phyloP scores from a whole-genome alignment of 1,140 invertebrate species.

The Philopotamus ludificatus region DNA sequence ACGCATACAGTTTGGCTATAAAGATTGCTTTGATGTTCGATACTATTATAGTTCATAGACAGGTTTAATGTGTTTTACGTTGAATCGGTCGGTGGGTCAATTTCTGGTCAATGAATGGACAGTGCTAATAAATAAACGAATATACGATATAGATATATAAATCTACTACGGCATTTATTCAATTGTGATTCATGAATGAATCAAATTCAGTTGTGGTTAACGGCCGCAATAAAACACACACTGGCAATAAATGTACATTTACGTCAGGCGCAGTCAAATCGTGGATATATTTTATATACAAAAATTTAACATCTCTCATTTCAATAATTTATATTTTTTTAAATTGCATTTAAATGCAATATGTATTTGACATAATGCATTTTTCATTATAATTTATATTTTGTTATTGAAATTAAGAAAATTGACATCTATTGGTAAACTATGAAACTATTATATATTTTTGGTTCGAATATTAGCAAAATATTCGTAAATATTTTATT shows the following conservation, averaged over 20 bases:
- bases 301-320: no score
- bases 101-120: conserved; percentile 3
- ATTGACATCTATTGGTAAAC: neutral
- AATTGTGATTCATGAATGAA: conserved; percentile 11
- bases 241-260: neutral
- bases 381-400: neutral
- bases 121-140: conserved; percentile 6
- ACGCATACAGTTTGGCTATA: no score
- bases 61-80: neutral
- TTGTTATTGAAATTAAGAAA: neutral
- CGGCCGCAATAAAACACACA: neutral
- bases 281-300: no score
- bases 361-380: neutral
- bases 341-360: neutral
- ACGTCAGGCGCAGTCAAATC: neutral
- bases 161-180: conserved; percentile 5
- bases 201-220: neutral
- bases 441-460: neutral
- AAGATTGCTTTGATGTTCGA: no score
- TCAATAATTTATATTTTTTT: neutral
- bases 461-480: neutral
- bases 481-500: no score
- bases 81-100: neutral
- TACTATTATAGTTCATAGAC: no score
- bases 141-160: neutral